These are phyloP conservation scores for Uropetala carovei DNA, from an alignment of 2,888 invertebrate species.

Conservation along the genomic window DNA sequence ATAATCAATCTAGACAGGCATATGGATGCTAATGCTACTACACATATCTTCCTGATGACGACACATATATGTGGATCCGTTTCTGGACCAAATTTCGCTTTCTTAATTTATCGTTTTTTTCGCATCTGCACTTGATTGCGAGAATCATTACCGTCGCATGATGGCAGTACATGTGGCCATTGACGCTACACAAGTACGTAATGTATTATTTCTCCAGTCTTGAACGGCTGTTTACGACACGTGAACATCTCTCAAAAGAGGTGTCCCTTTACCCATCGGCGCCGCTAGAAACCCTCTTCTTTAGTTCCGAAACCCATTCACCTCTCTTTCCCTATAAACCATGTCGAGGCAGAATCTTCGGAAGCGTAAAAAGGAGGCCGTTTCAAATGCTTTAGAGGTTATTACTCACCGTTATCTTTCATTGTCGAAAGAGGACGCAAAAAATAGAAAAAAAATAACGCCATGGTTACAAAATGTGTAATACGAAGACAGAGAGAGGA, in stretches of 20 bases:
- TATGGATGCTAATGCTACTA: no score
- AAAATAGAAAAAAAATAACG: neutral
- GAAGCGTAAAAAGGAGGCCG: neutral
- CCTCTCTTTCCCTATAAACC: neutral
- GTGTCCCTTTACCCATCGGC: no score
- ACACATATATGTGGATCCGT: no score
- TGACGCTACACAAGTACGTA: neutral
- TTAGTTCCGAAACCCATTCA: slow-evolving; percentile 4
- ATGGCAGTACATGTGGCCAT: neutral
- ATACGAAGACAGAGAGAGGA: neutral
- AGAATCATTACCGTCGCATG: neutral
- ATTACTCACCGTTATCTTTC: slow-evolving; percentile 5
- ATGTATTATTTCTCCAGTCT: neutral
- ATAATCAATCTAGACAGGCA: no score
- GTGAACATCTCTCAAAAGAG: neutral
- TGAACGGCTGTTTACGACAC: neutral
- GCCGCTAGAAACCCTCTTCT: no score
- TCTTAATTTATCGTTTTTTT: no score
- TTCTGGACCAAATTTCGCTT: no score
- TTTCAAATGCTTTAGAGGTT: neutral
- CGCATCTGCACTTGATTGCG: neutral
- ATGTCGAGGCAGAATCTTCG: slow-evolving; percentile 22
- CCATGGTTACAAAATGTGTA: slow-evolving; percentile 3
- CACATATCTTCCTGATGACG: no score
- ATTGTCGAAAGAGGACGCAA: neutral